These are phyloP conservation scores for Stratiomys singularior DNA, from an alignment of 2,888 invertebrate species.

Conservation along the genomic window DNA sequence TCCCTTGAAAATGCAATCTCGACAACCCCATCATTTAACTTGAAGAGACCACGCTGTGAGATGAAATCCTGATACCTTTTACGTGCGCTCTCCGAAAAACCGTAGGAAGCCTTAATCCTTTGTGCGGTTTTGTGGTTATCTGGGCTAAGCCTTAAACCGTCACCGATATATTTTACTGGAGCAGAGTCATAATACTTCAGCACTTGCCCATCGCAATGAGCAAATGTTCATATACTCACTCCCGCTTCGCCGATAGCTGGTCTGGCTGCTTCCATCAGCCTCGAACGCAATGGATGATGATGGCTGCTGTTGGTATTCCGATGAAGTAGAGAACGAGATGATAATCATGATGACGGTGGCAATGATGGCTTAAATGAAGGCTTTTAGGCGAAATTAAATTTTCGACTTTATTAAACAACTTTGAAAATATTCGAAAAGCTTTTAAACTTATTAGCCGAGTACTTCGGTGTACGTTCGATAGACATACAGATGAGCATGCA, in stretches of 20 bases:
- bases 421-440: constrained; percentile 51
- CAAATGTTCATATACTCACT: background rate
- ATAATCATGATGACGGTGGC: constrained; percentile 38
- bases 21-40: constrained; percentile 9
- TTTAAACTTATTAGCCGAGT: constrained; percentile 51
- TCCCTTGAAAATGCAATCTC: background rate
- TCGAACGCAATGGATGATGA: background rate
- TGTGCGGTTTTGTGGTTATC: constrained; percentile 40
- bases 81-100: constrained; percentile 6
- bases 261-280: background rate
- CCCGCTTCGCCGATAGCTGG: background rate
- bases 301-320: background rate
- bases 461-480: background rate
- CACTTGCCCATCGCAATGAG: background rate
- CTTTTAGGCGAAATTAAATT: constrained; percentile 49
- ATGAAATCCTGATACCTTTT: constrained; percentile 20
- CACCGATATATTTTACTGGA: constrained; percentile 19
- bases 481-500: too few relatives aligned
- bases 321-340: constrained; percentile 15
- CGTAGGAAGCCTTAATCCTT: constrained; percentile 39
- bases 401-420: constrained; percentile 49
- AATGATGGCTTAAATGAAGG: constrained; percentile 46
- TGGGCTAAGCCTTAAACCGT: constrained; percentile 34
- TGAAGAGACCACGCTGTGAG: background rate
- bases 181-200: constrained; percentile 24